Evolutionary conservation across 2,113 vertebrate species (phyloP), one percentile per base, ranked within the genome.

Genomic region (Piaya cayana): DNA sequence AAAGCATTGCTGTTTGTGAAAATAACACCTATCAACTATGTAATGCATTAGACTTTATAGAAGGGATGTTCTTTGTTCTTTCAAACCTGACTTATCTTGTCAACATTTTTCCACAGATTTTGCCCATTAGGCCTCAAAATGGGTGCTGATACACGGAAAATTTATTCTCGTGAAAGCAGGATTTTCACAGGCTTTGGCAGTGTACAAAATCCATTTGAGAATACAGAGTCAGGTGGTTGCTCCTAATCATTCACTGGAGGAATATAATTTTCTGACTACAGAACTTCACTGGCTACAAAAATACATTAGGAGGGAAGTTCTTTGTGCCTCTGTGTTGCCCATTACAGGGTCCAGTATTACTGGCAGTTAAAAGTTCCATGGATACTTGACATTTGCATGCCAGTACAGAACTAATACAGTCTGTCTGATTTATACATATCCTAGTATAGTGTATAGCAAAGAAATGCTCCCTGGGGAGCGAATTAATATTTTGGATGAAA

Each of bases 401-500:
- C 27, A 82, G 4, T 77, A 15, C 8, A 83, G 49, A 78, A 63
- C 18, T 78, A 37, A 49, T 64, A 55, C 45, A 39, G 25, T 82
- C 78, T 49, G 30, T 32, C 55, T 79, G 70, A 91, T 85, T 87
- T 82, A 69, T 47, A 23, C 12, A 7, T 53, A 70, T 37, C 36
- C 77, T 59, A 47, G 55, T 22, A 78, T 5, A 70, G 34, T 87
- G 43, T 14, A 68, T 8, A 71, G 29, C 27, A 91, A 82, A 85
- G 23, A 45, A 72, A 70, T 77, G 23, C 9, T 78, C 43, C 21
- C 45, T 36, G 9, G 25, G 37, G 39, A 92, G 16, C 32, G 47
- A 91, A 77, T 59, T 69, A 72, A 55, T 92, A 70, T 72, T 95
- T 94, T 88, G 50, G 14, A 30, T 85, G 18, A 88, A 80, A 85